Conservation (phyloP, 2,797 vertebrate species). For the Propithecus perrieri region DNA sequence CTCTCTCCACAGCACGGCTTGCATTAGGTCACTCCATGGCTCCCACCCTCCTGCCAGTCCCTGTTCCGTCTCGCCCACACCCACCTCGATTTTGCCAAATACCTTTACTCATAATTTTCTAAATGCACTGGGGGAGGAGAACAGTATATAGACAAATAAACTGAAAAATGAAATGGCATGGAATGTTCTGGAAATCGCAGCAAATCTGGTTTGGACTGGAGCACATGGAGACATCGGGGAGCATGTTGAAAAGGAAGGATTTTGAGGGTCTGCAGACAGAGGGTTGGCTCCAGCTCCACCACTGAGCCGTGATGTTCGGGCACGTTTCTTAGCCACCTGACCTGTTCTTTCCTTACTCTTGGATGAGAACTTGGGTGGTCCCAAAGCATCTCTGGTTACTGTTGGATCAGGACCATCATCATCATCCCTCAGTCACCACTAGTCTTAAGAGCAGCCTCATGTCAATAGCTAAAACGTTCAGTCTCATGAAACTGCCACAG, state of each 20-base stretch:
- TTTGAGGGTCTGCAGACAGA: neutral
- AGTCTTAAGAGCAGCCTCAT: neutral
- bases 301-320: accelerated
- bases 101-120: neutral
- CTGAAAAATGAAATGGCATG: neutral
- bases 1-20: no score
- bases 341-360: neutral
- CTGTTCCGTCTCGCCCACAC: neutral
- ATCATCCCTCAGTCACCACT: neutral
- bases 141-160: neutral
- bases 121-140: neutral
- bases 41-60: neutral
- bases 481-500: neutral
- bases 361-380: neutral
- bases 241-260: neutral
- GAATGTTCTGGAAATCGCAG: neutral
- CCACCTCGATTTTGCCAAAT: neutral
- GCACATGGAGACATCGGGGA: neutral
- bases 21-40: accelerated
- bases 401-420: neutral
- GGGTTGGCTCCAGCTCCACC: neutral
- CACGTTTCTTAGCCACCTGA: neutral
- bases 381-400: neutral
- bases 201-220: neutral
- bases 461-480: neutral